phyloP scores from a whole-genome alignment of 2,797 vertebrate species.

The Ceyx erithaca region DNA sequence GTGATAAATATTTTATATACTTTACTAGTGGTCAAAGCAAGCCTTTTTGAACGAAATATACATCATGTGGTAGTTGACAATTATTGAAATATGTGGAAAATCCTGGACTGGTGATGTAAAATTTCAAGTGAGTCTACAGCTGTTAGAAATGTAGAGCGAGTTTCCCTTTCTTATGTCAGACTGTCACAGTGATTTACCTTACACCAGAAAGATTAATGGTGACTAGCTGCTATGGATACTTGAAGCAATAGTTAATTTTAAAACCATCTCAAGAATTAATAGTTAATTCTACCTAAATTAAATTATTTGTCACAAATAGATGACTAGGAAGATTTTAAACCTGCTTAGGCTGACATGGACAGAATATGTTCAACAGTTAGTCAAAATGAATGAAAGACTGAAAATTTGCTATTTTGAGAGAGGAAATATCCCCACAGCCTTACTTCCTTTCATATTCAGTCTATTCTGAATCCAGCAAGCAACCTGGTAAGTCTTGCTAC shows the following conservation, averaged over 20 bases:
- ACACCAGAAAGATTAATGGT: not conserved
- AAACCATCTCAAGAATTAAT: not conserved
- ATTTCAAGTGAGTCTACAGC: not conserved
- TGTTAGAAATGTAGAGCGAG: not conserved
- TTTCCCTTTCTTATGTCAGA: not conserved
- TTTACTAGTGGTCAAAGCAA: not conserved
- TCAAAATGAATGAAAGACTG: not conserved
- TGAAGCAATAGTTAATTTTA: not conserved
- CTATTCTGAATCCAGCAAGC: not conserved
- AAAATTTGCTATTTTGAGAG: not conserved
- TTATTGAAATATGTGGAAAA: not conserved
- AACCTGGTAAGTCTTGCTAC: not conserved
- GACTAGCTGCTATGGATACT: not conserved
- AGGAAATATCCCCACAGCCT: not conserved
- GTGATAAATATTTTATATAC: not conserved
- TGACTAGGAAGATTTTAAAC: not conserved
- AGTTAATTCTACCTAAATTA: not conserved
- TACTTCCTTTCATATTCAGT: not conserved
- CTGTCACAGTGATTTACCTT: not conserved
- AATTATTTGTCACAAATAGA: not conserved
- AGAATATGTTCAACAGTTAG: not conserved
- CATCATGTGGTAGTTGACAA: rapidly evolving
- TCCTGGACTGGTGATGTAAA: not conserved
- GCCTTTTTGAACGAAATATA: not conserved
- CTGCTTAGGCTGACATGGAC: not conserved